Base-by-base conservation (phyloP, 64 coral and sea anemone genomes). In the Stichodactyla mertensii region DNA sequence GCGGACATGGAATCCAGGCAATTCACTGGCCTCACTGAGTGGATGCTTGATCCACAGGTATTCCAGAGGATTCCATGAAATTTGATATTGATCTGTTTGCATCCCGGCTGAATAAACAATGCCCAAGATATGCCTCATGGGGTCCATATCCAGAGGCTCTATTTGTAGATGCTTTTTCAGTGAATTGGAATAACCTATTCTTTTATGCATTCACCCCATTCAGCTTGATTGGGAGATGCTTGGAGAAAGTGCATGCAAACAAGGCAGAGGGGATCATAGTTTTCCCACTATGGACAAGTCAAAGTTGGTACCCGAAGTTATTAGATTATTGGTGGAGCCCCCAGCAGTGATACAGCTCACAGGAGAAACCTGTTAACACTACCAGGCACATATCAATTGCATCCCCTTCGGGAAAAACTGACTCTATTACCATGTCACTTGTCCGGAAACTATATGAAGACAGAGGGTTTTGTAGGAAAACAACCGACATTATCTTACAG, bases 31-130 rank as follows among this genome's bases (percentile, higher is more conserved):
- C 82, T 27, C 4, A 90, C 82, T 51, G 89, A 86, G 31, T 90
- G 89, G 71, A 31, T 27, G 28, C 28, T 31, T 24, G 57, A 89
- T 22, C 23, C 77, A 56, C 10, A 51, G 15, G 52, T 89, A 16
- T 89, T 66, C 61, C 1, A 55, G 6, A 52, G 13, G 36, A 24
- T 89, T 8, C 53, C 22, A 18, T 54, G 52, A 77, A 22, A 28
- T 85, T 85, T 57, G 71, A 52, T 6, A 90, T 90, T 77, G 89
- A 85, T 90, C n/a, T n/a, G n/a, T n/a, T 90, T 90, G 89, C 89
- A 55, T 85, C 67, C 10, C 51, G 82, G 12, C 66, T 90, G n/a
- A 90, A 90, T 61, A 71, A 71, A 28, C 89, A 90, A 54, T 74
- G 61, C 24, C 45, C 15, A 61, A 54, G 12, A 54, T 86, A 90